phyloP scores from a whole-genome alignment of 1,140 invertebrate species.

The Diorhabda carinulata region DNA sequence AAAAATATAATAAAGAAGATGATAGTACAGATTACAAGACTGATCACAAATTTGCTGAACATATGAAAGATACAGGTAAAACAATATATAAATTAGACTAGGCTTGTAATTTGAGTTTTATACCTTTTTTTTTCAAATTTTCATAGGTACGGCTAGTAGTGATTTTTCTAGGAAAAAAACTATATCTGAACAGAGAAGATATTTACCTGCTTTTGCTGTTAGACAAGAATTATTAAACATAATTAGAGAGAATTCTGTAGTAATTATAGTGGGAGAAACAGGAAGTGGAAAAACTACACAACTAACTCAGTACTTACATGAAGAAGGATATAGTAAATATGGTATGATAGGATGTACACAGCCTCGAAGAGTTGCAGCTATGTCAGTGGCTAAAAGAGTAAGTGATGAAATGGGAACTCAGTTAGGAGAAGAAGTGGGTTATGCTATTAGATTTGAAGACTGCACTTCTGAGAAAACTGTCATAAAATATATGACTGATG shows the following conservation, averaged over 20 bases:
- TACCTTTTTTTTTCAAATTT: not conserved
- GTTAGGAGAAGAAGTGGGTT: slow-evolving; percentile 89
- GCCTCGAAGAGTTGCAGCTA: slow-evolving; percentile 93
- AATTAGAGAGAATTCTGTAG: slow-evolving; percentile 91
- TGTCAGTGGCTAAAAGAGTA: slow-evolving; percentile 98
- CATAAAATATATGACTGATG: slow-evolving; percentile 99
- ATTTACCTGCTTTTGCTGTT: slow-evolving; percentile 93
- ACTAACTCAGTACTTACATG: slow-evolving; percentile 96
- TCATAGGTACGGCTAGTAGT: slow-evolving; percentile 64
- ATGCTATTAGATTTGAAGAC: slow-evolving; percentile 99
- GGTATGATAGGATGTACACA: slow-evolving; percentile 96
- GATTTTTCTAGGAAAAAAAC: slow-evolving; percentile 88
- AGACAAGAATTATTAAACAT: slow-evolving; percentile 89
- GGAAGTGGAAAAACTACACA: slow-evolving; percentile 99
- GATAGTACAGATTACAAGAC: slow-evolving; percentile 73
- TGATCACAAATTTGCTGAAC: slow-evolving; percentile 95
- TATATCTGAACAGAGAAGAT: slow-evolving; percentile 84
- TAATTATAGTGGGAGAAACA: slow-evolving; percentile 97
- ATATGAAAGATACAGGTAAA: slow-evolving; percentile 65
- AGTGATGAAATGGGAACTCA: slow-evolving; percentile 95
- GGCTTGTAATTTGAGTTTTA: not conserved
- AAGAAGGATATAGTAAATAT: slow-evolving; percentile 91
- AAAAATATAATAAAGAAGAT: slow-evolving; percentile 55
- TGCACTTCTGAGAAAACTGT: slow-evolving; percentile 94
- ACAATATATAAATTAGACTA: no score